Evolutionary conservation across 2,888 invertebrate genomes (phyloP).

Genomic region (Fragum whitleyi): DNA sequence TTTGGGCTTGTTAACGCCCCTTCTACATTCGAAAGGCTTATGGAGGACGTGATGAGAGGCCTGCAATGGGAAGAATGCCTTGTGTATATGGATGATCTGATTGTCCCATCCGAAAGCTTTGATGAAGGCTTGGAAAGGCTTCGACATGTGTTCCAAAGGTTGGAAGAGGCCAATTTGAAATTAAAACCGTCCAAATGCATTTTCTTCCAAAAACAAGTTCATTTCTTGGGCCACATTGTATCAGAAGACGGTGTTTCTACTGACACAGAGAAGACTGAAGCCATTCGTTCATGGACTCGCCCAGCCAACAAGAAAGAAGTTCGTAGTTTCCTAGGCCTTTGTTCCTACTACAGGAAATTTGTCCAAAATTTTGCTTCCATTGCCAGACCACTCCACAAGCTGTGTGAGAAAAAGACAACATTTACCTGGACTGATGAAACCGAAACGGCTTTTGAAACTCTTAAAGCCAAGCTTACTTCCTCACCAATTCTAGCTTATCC

Average conservation of each 20-base stretch:
- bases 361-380: conserved; percentile 31
- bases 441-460: conserved; percentile 20
- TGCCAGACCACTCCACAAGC: conserved; percentile 26
- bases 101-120: conserved; percentile 8
- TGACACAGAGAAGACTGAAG: conserved; percentile 17
- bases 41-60: conserved; percentile 45
- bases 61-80: conserved; percentile 37
- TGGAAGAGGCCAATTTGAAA: too few species aligned
- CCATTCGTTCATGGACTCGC: conserved; percentile 30
- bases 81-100: conserved; percentile 40
- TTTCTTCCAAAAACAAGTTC: background rate
- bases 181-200: conserved; percentile 6
- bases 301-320: conserved; percentile 24
- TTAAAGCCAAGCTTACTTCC: conserved; percentile 9
- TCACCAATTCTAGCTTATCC: conserved; percentile 36
- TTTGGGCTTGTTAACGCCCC: too few species aligned
- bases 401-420: conserved; percentile 24
- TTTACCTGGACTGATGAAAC: conserved; percentile 28
- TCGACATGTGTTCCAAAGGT: background rate
- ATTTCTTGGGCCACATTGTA: conserved; percentile 20
- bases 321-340: conserved; percentile 34
- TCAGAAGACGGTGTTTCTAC: conserved; percentile 28
- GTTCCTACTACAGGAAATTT: too few species aligned
- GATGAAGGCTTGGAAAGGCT: background rate
- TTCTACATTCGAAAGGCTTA: conserved; percentile 63